Percentiles rank a stretch among this genome's conserved stretches.
These are phyloP conservation scores for Esox masquinongy DNA, from an alignment of 2,797 vertebrate species.

Conservation along the genomic window DNA sequence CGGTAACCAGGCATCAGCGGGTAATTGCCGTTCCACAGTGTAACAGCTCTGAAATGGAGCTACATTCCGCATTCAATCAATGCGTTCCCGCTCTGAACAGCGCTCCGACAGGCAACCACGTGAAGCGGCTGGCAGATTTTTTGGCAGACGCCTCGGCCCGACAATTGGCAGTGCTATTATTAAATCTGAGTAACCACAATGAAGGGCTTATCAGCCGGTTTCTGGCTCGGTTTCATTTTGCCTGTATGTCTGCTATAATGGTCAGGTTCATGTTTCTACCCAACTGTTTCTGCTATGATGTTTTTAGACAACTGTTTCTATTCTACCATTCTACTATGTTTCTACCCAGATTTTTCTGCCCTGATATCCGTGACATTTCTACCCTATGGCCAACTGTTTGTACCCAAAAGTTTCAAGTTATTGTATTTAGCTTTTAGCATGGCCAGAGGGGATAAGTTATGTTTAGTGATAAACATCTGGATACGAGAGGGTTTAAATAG, in stretches of 20 bases:
- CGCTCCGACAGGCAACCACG: neutral
- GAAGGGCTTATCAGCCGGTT: neutral
- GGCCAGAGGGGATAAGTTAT: too few species aligned
- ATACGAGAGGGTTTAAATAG: neutral
- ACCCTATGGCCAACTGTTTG: neutral
- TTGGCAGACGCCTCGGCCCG: neutral
- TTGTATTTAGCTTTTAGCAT: too few species aligned
- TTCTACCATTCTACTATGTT: too few species aligned
- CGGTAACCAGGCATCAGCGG: conserved; percentile 73
- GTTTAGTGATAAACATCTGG: neutral
- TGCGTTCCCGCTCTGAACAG: conserved; percentile 23
- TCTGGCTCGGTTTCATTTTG: neutral
- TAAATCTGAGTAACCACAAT: conserved; percentile 8
- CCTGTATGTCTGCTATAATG: neutral
- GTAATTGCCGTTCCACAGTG: conserved; percentile 73
- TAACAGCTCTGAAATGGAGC: conserved; percentile 72
- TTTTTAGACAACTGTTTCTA: too few species aligned
- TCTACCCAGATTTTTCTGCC: too few species aligned
- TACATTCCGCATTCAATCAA: conserved; percentile 61
- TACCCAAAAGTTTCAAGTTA: neutral
- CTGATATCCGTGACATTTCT: too few species aligned
- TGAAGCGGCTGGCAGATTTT: neutral
- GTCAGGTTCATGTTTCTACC: neutral
- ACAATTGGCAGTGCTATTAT: conserved; percentile 5
- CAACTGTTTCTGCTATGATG: neutral